Percentiles rank a stretch among this genome's conserved stretches.
phyloP scores from a whole-genome alignment of 1,140 invertebrate species.

The Drosophila erecta region DNA sequence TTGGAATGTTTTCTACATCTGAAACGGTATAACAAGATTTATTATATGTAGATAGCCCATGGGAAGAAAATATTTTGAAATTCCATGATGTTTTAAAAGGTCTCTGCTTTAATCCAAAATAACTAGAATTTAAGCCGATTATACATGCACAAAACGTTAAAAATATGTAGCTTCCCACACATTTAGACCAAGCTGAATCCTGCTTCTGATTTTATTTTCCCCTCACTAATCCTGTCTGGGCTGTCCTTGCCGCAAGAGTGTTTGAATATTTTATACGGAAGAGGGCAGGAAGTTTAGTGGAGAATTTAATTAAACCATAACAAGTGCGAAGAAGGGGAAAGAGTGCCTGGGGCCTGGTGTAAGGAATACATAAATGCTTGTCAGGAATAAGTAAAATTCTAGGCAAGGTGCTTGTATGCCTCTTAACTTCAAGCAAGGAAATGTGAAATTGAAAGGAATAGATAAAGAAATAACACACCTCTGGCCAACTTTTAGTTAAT shows the following conservation, averaged over 20 bases:
- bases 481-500: neutral
- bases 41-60: too few relatives aligned
- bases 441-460: neutral
- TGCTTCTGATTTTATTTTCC: constrained; percentile 28
- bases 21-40: neutral
- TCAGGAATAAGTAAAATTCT: constrained; percentile 1
- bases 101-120: neutral
- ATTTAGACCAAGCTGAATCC: constrained; percentile 12
- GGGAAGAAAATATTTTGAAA: neutral
- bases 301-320: constrained; percentile 49
- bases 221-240: constrained; percentile 38
- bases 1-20: constrained; percentile 53
- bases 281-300: constrained; percentile 35
- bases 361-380: constrained; percentile 38
- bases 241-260: constrained; percentile 32
- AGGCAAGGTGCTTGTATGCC: neutral
- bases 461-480: neutral
- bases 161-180: neutral
- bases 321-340: constrained; percentile 5
- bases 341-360: constrained; percentile 20
- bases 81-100: too few relatives aligned
- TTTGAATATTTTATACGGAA: constrained; percentile 45
- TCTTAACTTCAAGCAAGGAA: neutral
- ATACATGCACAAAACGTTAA: constrained; percentile 2
- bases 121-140: constrained; percentile 3